These are phyloP conservation scores for Drosophila obscura DNA, from an alignment of 1,140 invertebrate genomes.

Conservation along the genomic window DNA sequence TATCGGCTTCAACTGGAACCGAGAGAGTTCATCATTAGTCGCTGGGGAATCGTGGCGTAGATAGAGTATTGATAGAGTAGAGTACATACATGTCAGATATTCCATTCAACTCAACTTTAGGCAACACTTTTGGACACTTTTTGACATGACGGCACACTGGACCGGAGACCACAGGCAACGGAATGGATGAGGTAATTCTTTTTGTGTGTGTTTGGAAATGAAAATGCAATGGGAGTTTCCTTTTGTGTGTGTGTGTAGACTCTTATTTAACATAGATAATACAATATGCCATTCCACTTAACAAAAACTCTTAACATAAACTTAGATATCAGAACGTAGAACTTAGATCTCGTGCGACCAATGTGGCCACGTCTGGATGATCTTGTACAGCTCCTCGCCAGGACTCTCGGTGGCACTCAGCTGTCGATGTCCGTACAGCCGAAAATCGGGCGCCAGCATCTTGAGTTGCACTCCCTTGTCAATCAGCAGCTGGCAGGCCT, in stretches of 20 bases:
- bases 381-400: slow-evolving; percentile 86
- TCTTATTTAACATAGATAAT: slow-evolving; percentile 14
- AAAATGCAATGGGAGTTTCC: slow-evolving; percentile 5
- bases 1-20: not conserved
- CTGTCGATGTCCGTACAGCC: slow-evolving; percentile 87
- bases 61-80: not conserved
- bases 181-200: too few species aligned
- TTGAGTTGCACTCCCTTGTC: slow-evolving; percentile 86
- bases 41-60: too few species aligned
- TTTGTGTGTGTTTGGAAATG: slow-evolving; percentile 3
- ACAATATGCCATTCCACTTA: not conserved
- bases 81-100: slow-evolving; percentile 27
- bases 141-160: not conserved
- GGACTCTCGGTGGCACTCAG: slow-evolving; percentile 87
- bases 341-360: slow-evolving; percentile 69
- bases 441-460: slow-evolving; percentile 86
- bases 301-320: slow-evolving; percentile 4
- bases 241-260: slow-evolving; percentile 14
- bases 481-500: slow-evolving; percentile 86
- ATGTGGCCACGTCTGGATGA: slow-evolving; percentile 86
- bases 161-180: too few species aligned
- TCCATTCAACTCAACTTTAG: slow-evolving; percentile 57
- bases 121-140: slow-evolving; percentile 14
- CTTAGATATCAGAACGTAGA: not conserved
- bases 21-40: too few species aligned